Base-by-base conservation (phyloP, 2,797 vertebrate genomes). In the Bufotes viridis region DNA sequence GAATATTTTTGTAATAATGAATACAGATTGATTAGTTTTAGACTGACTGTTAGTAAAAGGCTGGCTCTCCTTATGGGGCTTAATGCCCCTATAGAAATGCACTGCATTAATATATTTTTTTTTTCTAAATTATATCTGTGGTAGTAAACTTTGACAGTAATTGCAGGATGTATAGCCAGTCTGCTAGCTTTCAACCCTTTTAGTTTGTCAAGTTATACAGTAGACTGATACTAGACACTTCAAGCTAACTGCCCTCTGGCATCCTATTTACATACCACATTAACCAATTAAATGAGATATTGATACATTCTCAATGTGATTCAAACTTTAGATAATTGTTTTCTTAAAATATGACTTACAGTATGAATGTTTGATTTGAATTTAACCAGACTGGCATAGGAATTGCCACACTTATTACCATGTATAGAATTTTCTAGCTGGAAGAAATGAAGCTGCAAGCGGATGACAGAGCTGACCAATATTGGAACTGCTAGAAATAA, bases 261-360 rank as follows among this genome's bases (percentile, higher is more conserved):
- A 75, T 17, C 2, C 3, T 22, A 53, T 75, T 11, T 51, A n/a
- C 49, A 51, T 12, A 75, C 72, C 20, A 75, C 70, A 13, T 53
- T 75, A 75, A 51, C 10, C 72, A 75, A 51, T 75, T 13, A 75
- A 75, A 53, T 51, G 11, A 75, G 20, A 12, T n/a, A 75, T 75
- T 75, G 72, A 75, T 75, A 53, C 20, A 75, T 75, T 51, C 11
- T 75, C 20, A 75, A 53, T 53, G 20, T 75, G 72, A 51, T 51
- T 49, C 18, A 11, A 75, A 75, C 34, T 49, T 75, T 20, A 51
- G 42, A 53, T 75, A 51, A 6, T 22, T 53, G 13, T 42, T 75
- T 5, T 75, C 11, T 75, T 20, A 51, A 53, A 22, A 12, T 75
- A 18, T 42, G 9, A 20, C 18, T 74, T 72, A 12, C 7, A 72